These are phyloP conservation scores for Drosophila leontia DNA, from an alignment of 1,140 invertebrate species.

Conservation along the genomic window DNA sequence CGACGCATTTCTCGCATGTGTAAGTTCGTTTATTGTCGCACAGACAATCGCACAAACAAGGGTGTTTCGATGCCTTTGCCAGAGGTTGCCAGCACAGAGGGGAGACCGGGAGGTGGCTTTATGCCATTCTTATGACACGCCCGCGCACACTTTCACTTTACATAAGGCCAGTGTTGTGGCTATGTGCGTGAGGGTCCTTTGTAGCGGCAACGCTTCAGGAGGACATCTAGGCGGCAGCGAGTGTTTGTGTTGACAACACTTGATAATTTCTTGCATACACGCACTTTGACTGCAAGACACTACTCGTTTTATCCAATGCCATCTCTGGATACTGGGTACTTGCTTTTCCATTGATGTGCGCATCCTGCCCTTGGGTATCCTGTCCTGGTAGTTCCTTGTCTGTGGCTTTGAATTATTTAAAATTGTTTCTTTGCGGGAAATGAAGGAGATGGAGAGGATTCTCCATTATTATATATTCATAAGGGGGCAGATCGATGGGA, in stretches of 20 bases:
- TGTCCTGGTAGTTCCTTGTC: conserved; percentile 35
- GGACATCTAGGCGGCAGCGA: conserved; percentile 21
- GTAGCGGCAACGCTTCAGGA: conserved; percentile 51
- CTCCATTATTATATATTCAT: conserved; percentile 59
- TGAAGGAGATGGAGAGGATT: conserved; percentile 22
- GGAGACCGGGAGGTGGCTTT: conserved; percentile 19
- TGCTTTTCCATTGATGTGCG: conserved; percentile 24
- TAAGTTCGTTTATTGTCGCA: conserved; percentile 55
- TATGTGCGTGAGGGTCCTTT: conserved; percentile 45
- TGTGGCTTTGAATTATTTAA: conserved; percentile 80
- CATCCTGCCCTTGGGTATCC: conserved; percentile 18
- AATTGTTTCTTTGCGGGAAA: conserved; percentile 63
- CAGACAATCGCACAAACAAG: conserved; percentile 57
- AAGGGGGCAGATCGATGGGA: conserved; percentile 39
- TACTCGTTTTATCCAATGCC: conserved; percentile 17
- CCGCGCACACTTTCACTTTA: conserved; percentile 79
- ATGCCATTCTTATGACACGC: conserved; percentile 75
- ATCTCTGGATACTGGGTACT: conserved; percentile 54
- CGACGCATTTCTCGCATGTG: conserved; percentile 73
- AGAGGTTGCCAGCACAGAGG: neutral
- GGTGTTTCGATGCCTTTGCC: conserved; percentile 9
- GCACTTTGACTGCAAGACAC: conserved; percentile 68
- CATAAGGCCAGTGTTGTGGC: conserved; percentile 53
- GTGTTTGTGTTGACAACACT: conserved; percentile 74
- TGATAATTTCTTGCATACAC: conserved; percentile 81